These are phyloP conservation scores for Zaprionus inermis DNA, from an alignment of 1,140 invertebrate genomes.

Conservation along the genomic window DNA sequence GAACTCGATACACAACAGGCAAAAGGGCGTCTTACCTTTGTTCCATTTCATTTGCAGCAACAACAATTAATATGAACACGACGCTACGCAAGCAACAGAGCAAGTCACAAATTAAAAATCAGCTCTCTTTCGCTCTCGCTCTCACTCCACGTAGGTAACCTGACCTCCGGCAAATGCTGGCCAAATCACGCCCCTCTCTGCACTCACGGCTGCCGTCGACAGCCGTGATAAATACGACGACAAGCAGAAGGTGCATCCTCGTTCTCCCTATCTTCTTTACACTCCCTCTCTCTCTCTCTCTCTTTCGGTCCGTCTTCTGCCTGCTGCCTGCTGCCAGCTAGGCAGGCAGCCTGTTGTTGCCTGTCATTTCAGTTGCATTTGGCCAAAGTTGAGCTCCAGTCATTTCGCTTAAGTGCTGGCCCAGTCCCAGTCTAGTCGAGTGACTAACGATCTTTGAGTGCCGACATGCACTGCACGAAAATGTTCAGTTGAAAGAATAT, in stretches of 20 bases:
- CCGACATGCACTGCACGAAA: constrained; percentile 28
- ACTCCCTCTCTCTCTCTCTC: not conserved
- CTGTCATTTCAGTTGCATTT: constrained; percentile 75
- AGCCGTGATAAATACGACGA: constrained; percentile 76
- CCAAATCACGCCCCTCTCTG: constrained; percentile 26
- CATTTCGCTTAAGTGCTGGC: constrained; percentile 70
- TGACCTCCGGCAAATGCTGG: constrained; percentile 72
- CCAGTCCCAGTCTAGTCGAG: constrained; percentile 34
- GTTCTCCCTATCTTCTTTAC: not conserved
- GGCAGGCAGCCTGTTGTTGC: constrained; percentile 30
- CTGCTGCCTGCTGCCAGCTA: not conserved
- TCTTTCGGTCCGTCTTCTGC: not conserved
- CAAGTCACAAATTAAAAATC: constrained; percentile 46
- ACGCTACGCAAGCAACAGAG: not conserved
- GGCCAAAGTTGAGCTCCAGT: constrained; percentile 77
- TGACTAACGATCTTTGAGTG: constrained; percentile 31
- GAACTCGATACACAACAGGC: constrained; percentile 22
- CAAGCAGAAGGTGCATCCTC: constrained; percentile 52
- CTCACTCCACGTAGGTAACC: constrained; percentile 42
- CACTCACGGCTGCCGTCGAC: constrained; percentile 39
- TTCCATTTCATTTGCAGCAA: constrained; percentile 48
- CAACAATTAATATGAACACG: constrained; percentile 21
- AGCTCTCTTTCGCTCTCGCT: constrained; percentile 19
- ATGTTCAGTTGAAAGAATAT: not conserved
- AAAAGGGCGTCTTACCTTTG: constrained; percentile 55